Evolutionary conservation across 53 echinoderm and acorn worm species (phyloP), one percentile per base, ranked within the genome.

Genomic region (Paracentrotus lividus): DNA sequence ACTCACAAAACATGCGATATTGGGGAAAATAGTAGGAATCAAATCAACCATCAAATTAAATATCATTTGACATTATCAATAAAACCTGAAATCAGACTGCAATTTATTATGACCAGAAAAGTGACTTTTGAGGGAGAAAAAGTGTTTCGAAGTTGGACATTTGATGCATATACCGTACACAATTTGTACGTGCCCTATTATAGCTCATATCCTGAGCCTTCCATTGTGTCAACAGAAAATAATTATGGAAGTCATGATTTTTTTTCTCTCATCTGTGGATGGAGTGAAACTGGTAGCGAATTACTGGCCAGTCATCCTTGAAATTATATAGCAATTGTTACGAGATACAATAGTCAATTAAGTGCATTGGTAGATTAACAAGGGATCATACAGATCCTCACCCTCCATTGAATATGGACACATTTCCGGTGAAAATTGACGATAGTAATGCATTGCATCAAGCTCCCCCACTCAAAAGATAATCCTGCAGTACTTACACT

Each of bases 201-300:
- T 45, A 14, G 26, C 47, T n/a, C 12, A 47, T 45, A 81, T n/a
- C 81, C 8, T 81, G 27, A 81, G 81, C 81, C 81, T 81, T 81
- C 26, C 26, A 49, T 81, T 49, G 27, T 81, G 44, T n/a, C 0
- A 13, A 47, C 45, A 27, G 10, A 81, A 78, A 81, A 81, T 81
- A 47, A 81, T 81, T 81, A 81, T 45, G 47, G 47, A 81, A 47
- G 81, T 47, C 47, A 45, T 81, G 81, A 81, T 81, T 81, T 81
- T 4, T 65, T 29, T 72, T 81, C 81, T 44, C 45, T 9, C n/a
- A n/a, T 26, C 27, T 21, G 44, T 47, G 27, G 26, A 26, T 45
- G 47, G 81, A 47, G 47, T 45, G 47, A 47, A 81, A 40, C 40
- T 21, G 20, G 14, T 72, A 27, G 26, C 8, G n/a, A n/a, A 81